Evolutionary conservation across 1,140 invertebrate genomes (phyloP).

Genomic region (Acromyrmex echinatior): DNA sequence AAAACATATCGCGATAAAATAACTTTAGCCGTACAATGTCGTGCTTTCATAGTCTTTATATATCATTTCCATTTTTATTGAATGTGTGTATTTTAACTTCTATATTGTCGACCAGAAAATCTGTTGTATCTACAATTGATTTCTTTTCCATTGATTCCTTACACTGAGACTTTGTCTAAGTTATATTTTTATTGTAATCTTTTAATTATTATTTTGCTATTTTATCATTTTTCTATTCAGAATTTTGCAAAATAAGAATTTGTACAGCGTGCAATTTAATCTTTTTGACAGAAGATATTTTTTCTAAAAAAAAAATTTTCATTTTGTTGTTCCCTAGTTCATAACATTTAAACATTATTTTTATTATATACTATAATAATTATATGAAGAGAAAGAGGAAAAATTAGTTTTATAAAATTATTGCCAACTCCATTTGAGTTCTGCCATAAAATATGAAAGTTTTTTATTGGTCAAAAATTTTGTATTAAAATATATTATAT

Average conservation of each 20-base stretch:
- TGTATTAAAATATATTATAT: slow-evolving; percentile 19
- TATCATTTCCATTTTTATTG: background rate
- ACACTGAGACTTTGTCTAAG: background rate
- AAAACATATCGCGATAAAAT: slow-evolving; percentile 1
- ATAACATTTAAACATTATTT: too few species aligned
- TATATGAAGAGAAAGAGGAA: background rate
- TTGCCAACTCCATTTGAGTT: background rate
- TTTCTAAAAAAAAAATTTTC: too few species aligned
- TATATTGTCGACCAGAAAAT: background rate
- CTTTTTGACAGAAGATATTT: background rate
- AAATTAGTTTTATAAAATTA: background rate
- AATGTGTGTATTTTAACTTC: background rate
- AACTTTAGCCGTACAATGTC: background rate
- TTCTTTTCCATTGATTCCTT: background rate
- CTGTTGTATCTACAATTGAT: slow-evolving; percentile 10
- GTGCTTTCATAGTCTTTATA: background rate
- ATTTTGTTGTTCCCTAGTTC: too few species aligned
- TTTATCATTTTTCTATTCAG: background rate
- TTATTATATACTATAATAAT: background rate
- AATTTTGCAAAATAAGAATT: background rate
- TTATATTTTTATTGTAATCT: slow-evolving; percentile 1
- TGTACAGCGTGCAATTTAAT: background rate
- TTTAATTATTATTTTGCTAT: slow-evolving; percentile 14
- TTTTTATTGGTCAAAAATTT: background rate
- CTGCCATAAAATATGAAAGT: background rate